These are phyloP conservation scores for Plebejus anna DNA, from an alignment of 2,888 invertebrate species.

Conservation along the genomic window DNA sequence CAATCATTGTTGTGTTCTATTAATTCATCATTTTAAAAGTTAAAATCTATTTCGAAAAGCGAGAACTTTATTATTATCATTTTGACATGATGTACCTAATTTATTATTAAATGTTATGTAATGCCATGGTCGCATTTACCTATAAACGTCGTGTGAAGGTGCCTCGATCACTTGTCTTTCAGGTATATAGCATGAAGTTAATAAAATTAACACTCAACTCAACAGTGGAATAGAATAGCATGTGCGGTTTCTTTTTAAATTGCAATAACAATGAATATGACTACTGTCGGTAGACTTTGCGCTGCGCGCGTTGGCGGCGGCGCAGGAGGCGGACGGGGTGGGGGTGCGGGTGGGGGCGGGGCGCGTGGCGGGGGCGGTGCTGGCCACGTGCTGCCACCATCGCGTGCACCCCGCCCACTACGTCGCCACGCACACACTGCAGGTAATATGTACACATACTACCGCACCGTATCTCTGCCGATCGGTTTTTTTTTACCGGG, in stretches of 20 bases:
- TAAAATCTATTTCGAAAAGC: not conserved
- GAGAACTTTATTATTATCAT: not conserved
- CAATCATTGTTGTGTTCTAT: not conserved
- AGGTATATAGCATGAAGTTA: no score
- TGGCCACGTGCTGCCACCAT: constrained; percentile 96
- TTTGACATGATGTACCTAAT: not conserved
- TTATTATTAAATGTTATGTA: not conserved
- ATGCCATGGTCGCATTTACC: no score
- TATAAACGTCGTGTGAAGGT: no score
- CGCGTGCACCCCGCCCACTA: constrained; percentile 86
- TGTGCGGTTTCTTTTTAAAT: not conserved
- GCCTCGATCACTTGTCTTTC: no score
- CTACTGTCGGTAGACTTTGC: constrained; percentile 81
- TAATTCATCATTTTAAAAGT: not conserved
- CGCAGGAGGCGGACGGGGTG: constrained; percentile 44
- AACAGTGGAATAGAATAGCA: no score
- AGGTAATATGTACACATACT: constrained; percentile 37
- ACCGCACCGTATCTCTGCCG: no score
- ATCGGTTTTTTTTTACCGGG: no score
- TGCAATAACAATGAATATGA: not conserved
- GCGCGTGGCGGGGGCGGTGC: constrained; percentile 79
- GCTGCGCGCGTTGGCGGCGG: constrained; percentile 82
- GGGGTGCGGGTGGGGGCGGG: constrained; percentile 30
- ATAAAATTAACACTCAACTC: no score
- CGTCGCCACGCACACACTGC: constrained; percentile 57